Evolutionary conservation across 2,888 invertebrate genomes (phyloP).

Genomic region (Acleris laterana): DNA sequence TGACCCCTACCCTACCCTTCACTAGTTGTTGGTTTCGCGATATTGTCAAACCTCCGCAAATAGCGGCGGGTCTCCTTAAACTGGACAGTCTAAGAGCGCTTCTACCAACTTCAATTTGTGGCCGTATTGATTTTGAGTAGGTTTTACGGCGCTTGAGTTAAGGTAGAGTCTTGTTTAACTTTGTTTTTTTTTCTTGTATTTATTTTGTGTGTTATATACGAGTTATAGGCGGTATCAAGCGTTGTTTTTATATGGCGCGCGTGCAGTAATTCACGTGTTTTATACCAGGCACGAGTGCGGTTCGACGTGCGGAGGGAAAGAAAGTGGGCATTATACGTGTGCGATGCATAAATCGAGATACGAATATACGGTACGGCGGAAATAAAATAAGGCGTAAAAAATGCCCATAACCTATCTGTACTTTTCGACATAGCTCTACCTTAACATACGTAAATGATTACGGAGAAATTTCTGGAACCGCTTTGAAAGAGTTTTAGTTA

Average conservation of each 20-base stretch:
- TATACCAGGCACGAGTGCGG: constrained; percentile 3
- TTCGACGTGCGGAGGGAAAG: neutral
- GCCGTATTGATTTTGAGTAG: neutral
- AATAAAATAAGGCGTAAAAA: neutral
- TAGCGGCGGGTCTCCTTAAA: constrained; percentile 17
- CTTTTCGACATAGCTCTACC: too few relatives aligned
- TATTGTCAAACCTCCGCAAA: constrained; percentile 20
- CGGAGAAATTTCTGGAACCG: too few relatives aligned
- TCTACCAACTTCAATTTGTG: constrained; percentile 5
- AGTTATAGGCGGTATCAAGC: constrained; percentile 25
- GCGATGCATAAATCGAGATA: constrained; percentile 2
- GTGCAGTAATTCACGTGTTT: constrained; percentile 31
- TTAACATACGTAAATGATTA: too few relatives aligned
- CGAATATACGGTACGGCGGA: constrained; percentile 1
- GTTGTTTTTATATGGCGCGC: constrained; percentile 35
- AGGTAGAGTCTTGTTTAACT: neutral
- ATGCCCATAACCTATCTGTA: too few relatives aligned
- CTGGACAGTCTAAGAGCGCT: neutral
- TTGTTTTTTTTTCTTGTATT: neutral
- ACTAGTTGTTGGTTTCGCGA: constrained; percentile 7
- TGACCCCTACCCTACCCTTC: constrained; percentile 17
- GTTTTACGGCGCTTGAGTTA: neutral
- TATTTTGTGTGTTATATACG: constrained; percentile 6
- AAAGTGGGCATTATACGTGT: too few relatives aligned
- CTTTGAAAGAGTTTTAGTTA: too few relatives aligned